These are phyloP conservation scores for Probaryconus sp. DNA, from an alignment of 1,140 invertebrate species.

Conservation along the genomic window DNA sequence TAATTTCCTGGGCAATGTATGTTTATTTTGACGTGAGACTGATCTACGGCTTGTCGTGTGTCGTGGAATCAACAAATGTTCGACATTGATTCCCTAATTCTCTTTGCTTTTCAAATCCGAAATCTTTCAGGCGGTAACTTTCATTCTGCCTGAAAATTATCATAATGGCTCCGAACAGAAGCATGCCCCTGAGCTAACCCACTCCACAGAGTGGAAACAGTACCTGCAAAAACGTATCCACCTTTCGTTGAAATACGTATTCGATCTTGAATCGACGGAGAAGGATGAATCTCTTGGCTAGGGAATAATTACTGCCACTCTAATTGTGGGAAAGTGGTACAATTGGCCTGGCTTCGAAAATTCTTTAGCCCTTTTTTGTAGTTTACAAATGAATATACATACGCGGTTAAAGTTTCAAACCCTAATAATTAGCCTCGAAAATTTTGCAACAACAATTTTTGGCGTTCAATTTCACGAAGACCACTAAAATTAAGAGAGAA, in stretches of 20 bases:
- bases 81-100: too few species aligned
- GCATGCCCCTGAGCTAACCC: slow-evolving; percentile 67
- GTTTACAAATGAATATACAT: too few species aligned
- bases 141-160: slow-evolving; percentile 76
- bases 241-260: slow-evolving; percentile 21
- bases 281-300: slow-evolving; percentile 26
- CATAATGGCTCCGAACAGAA: slow-evolving; percentile 77
- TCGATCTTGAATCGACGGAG: slow-evolving; percentile 7
- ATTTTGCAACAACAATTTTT: too few species aligned
- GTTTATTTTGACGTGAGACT: too few species aligned
- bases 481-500: too few species aligned
- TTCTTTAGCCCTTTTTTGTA: too few species aligned
- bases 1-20: too few species aligned
- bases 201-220: slow-evolving; percentile 22
- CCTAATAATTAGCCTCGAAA: too few species aligned
- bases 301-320: slow-evolving; percentile 20
- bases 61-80: too few species aligned
- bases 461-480: too few species aligned
- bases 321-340: slow-evolving; percentile 43
- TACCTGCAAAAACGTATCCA: slow-evolving; percentile 22
- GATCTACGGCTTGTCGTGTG: too few species aligned
- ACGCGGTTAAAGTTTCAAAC: too few species aligned
- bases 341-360: slow-evolving; percentile 31
- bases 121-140: slow-evolving; percentile 64
- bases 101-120: slow-evolving; percentile 9